Base-by-base conservation (phyloP, 2,113 vertebrate species). In the Prionailurus bengalensis region DNA sequence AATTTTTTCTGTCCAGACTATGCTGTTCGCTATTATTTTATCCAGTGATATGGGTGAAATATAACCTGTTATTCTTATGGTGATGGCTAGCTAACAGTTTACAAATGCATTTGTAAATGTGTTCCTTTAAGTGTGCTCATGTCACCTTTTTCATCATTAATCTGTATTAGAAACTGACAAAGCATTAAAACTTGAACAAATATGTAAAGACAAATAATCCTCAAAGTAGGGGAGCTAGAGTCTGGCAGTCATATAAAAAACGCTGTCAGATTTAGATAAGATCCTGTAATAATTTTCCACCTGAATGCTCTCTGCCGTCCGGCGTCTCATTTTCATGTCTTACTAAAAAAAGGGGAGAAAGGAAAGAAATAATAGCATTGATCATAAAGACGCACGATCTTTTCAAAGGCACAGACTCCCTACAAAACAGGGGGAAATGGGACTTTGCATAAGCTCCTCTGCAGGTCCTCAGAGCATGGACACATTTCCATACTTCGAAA, bases 111-210 rank as follows among this genome's bases (percentile, higher is more conserved):
- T 36, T 87, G 39, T 42, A 58, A 91, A 33, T 61, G 12, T 92
- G 45, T 83, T 92, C 45, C 76, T 71, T 68, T 74, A 58, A 92
- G 61, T 27, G 33, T 68, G 45, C 66, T 80, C 7, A 7, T 42
- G 71, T 89, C 68, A 88, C 53, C 83, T 73, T 68, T 91, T 92
- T 53, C 65, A 80, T 85, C 84, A 89, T 61, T 89, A 51, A 89
- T 92, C 74, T 51, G n/a, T 85, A 84, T 91, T 93, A 91, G 80
- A 95, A 81, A 87, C 48, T 85, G 48, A 73, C 48, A 94, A 89
- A 92, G 66, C 31, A 63, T 90, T 89, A 92, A 82, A 94, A 68
- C 51, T 84, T 92, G 21, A 81, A 63, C 51, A 86, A 89, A 92
- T 89, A 76, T 63, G 21, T 92, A 92, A 76, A 14, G 58, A 55